These are phyloP conservation scores for Epistrophe eligans DNA, from an alignment of 2,888 invertebrate species.

Conservation along the genomic window DNA sequence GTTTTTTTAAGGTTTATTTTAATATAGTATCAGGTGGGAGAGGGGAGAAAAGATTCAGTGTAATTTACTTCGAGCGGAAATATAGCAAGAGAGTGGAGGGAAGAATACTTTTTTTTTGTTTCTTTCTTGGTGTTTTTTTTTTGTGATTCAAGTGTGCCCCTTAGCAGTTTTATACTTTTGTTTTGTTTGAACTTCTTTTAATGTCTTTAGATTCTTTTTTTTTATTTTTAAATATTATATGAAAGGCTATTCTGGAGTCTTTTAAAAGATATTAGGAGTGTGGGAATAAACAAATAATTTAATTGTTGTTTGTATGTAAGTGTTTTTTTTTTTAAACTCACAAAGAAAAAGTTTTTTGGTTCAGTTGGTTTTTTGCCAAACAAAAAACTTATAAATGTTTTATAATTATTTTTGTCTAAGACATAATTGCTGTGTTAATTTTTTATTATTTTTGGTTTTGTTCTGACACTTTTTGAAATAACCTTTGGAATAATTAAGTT, in stretches of 20 bases:
- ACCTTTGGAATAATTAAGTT: constrained; percentile 19
- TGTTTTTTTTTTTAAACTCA: constrained; percentile 12
- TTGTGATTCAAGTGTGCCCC: constrained; percentile 68
- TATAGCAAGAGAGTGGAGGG: constrained; percentile 21
- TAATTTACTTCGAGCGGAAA: constrained; percentile 66
- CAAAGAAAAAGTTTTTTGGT: constrained; percentile 27
- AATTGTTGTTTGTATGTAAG: constrained; percentile 66
- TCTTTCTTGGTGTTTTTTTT: constrained; percentile 3
- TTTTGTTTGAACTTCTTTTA: constrained; percentile 47
- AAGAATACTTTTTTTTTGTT: constrained; percentile 20
- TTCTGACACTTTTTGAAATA: not conserved
- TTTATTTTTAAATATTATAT: constrained; percentile 7
- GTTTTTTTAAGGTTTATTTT: constrained; percentile 3
- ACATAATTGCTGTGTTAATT: constrained; percentile 33
- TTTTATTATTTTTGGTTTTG: not conserved
- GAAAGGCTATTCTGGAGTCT: constrained; percentile 42
- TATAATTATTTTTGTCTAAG: constrained; percentile 30
- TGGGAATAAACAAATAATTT: constrained; percentile 70
- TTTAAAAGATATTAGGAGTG: constrained; percentile 41
- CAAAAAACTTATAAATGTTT: constrained; percentile 17
- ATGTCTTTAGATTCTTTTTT: constrained; percentile 17
- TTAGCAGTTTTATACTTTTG: constrained; percentile 56
- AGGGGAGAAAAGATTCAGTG: constrained; percentile 14
- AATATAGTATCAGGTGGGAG: not conserved
- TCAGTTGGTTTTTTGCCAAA: constrained; percentile 20